These are phyloP conservation scores for Lasioglossum lativentre DNA, from an alignment of 2,888 invertebrate species.

Conservation along the genomic window DNA sequence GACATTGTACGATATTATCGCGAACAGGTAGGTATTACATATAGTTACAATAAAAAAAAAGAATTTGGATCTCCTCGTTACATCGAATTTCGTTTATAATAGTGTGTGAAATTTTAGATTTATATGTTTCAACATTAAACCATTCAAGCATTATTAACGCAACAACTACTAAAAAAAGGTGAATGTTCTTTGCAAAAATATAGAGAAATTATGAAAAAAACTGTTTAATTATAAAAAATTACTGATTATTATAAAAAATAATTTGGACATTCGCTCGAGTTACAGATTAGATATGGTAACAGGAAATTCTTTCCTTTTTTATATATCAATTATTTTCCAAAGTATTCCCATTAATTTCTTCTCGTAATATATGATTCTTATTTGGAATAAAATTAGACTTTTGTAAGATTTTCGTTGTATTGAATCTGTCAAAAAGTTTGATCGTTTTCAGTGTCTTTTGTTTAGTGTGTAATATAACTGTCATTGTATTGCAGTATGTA, in stretches of 20 bases:
- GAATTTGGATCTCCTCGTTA: not conserved
- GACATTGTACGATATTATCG: conserved; percentile 51
- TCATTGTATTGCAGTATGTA: no score
- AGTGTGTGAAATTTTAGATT: not conserved
- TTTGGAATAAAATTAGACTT: no score
- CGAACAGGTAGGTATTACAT: not conserved
- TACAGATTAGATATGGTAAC: not conserved
- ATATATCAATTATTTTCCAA: no score
- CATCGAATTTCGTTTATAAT: not conserved
- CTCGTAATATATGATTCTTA: no score
- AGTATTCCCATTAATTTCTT: no score
- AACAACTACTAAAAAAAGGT: no score
- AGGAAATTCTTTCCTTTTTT: no score
- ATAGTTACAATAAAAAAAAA: conserved; percentile 11
- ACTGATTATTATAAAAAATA: no score
- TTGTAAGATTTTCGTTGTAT: no score
- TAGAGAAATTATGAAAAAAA: not conserved
- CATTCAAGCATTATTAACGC: not conserved
- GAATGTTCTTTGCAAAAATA: not conserved
- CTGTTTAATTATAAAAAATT: no score
- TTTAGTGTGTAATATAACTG: no score
- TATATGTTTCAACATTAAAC: no score
- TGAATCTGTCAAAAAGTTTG: not conserved
- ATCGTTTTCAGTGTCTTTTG: not conserved
- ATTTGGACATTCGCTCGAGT: not conserved